These are phyloP conservation scores for Microplitis manilae DNA, from an alignment of 2,888 invertebrate genomes.

Conservation along the genomic window DNA sequence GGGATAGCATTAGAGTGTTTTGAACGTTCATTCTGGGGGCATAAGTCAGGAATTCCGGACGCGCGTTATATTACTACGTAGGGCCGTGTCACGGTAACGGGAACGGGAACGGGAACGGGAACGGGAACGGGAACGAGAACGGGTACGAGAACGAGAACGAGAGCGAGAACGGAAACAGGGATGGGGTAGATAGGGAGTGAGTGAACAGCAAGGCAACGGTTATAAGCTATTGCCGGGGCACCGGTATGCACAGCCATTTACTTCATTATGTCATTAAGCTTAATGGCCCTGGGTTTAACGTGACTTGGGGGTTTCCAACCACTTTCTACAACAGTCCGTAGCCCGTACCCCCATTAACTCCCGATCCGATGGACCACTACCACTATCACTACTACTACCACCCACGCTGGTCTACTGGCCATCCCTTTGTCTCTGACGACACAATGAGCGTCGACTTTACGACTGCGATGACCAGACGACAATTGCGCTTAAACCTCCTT, in stretches of 20 bases:
- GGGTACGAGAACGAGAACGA: neutral
- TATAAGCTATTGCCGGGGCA: constrained; percentile 70
- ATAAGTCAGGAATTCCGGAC: constrained; percentile 71
- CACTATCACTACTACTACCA: constrained; percentile 45
- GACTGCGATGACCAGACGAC: constrained; percentile 26
- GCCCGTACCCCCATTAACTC: constrained; percentile 50
- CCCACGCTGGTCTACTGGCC: constrained; percentile 27
- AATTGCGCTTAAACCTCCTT: constrained; percentile 21
- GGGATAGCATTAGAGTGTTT: constrained; percentile 19
- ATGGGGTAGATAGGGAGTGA: too few relatives aligned
- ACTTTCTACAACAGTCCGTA: constrained; percentile 47
- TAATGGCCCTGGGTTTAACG: constrained; percentile 71
- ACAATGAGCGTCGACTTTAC: constrained; percentile 65
- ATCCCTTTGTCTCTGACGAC: constrained; percentile 31
- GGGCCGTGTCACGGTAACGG: constrained; percentile 12
- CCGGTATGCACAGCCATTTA: constrained; percentile 71
- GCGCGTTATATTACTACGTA: constrained; percentile 67
- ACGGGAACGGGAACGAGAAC: neutral
- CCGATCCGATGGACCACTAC: constrained; percentile 46
- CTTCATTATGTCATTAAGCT: constrained; percentile 73
- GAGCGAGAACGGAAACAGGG: constrained; percentile 6
- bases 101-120: neutral
- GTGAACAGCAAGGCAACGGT: constrained; percentile 56
- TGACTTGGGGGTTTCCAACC: constrained; percentile 51
- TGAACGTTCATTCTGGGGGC: constrained; percentile 51